phyloP scores from a whole-genome alignment of 2,888 invertebrate species.

The Pinctada fucata region DNA sequence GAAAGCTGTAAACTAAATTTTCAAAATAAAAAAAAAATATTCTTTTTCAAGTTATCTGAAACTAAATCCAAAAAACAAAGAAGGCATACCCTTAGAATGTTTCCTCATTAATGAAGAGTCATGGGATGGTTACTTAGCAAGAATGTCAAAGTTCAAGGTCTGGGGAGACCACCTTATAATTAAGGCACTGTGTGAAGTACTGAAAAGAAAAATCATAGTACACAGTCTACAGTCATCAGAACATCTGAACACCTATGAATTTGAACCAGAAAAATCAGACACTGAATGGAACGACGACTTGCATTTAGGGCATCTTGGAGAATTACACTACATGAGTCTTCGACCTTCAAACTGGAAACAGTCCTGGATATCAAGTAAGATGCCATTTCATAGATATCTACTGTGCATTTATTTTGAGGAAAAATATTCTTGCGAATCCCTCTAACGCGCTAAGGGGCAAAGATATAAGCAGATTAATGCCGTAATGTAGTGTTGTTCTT shows the following conservation, averaged over 20 bases:
- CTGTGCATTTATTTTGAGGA: too few species aligned
- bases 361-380: conserved; percentile 6
- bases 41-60: conserved; percentile 26
- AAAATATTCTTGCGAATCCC: too few species aligned
- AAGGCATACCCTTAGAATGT: conserved; percentile 24
- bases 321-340: conserved; percentile 37
- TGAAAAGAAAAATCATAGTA: conserved; percentile 20
- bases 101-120: conserved; percentile 28
- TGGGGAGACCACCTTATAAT: conserved; percentile 40
- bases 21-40: background rate
- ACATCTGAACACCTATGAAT: conserved; percentile 15
- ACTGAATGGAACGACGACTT: background rate
- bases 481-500: too few species aligned
- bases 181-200: conserved; percentile 25
- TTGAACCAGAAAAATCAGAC: conserved; percentile 4
- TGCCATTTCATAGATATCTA: too few species aligned
- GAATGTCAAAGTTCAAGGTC: conserved; percentile 23
- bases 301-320: conserved; percentile 33
- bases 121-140: conserved; percentile 28
- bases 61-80: conserved; percentile 12
- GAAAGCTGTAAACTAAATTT: background rate
- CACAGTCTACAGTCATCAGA: conserved; percentile 12
- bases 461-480: too few species aligned
- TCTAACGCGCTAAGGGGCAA: too few species aligned
- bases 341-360: conserved; percentile 26